phyloP scores from a whole-genome alignment of 2,888 invertebrate species.

The Adineta ricciae region DNA sequence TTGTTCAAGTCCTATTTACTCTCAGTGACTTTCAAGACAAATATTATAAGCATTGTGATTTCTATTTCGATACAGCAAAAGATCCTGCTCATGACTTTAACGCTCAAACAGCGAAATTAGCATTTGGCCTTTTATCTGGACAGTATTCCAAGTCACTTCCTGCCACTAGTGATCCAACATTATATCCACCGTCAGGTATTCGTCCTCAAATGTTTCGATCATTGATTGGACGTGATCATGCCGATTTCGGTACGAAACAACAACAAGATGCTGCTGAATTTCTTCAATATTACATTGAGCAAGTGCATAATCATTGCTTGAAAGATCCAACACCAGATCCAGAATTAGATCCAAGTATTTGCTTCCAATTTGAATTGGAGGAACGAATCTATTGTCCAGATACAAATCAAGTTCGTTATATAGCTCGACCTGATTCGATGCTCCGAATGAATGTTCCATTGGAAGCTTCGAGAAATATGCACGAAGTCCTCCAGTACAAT shows the following conservation, averaged over 20 bases:
- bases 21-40: constrained; percentile 73
- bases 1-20: constrained; percentile 65
- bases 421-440: constrained; percentile 21
- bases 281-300: constrained; percentile 67
- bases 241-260: constrained; percentile 79
- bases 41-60: constrained; percentile 36
- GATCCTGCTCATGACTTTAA: constrained; percentile 48
- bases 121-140: constrained; percentile 73
- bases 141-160: constrained; percentile 49
- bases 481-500: constrained; percentile 64
- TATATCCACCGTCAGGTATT: constrained; percentile 56
- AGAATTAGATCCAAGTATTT: constrained; percentile 22
- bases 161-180: background rate
- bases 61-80: background rate
- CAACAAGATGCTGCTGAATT: constrained; percentile 98
- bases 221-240: constrained; percentile 76
- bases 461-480: constrained; percentile 36
- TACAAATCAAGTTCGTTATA: constrained; percentile 57
- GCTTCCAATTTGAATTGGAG: constrained; percentile 32
- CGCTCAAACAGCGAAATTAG: constrained; percentile 64
- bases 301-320: constrained; percentile 36
- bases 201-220: constrained; percentile 80
- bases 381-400: constrained; percentile 52
- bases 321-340: constrained; percentile 39
- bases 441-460: constrained; percentile 4